Base-by-base conservation (phyloP, 2,113 vertebrate species). In the Anser brachyrhynchus region DNA sequence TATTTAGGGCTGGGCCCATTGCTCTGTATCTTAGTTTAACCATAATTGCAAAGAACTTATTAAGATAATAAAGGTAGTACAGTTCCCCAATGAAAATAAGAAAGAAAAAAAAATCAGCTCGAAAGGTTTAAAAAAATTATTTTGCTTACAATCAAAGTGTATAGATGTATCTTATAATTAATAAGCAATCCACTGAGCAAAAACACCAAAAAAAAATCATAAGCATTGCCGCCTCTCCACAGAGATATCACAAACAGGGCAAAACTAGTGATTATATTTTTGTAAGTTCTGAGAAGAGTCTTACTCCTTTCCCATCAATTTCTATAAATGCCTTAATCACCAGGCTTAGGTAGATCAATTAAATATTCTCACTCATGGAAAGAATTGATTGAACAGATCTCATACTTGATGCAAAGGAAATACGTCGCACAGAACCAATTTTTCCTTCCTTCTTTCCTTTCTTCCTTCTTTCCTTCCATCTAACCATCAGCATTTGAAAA, bases 311-410 rank as follows among this genome's bases (percentile, higher is more conserved):
- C 37, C 15, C 25, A 51, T 75, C 43, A 51, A 41, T 79, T 65
- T 69, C 46, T 69, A 25, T 15, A 59, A 46, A 80, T 31, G 10
- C 15, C 21, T 90, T 91, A 76, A 72, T 86, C 49, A 62, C 7
- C 21, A 57, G 31, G 31, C 43, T 89, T 86, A 55, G 43, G 20
- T 29, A 59, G 23, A 69, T 82, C 25, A 46, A 74, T 58, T 54
- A 67, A 78, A 51, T 61, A 57, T 10, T 62, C 28, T 87, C 41
- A 87, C 23, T 54, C 11, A 25, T 0, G 3, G 31, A 58, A 66
- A 11, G 7, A 35, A 41, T 29, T 0, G 0, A 58, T 23, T 59
- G 29, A 71, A 19, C 15, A 64, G 41, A 31, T 64, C 14, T 70
- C 28, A 58, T 5, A 51, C 7, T 26, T 67, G 37, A 69, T 28